Base-by-base conservation (phyloP, 1,140 invertebrate genomes). In the Charaxes varanes region DNA sequence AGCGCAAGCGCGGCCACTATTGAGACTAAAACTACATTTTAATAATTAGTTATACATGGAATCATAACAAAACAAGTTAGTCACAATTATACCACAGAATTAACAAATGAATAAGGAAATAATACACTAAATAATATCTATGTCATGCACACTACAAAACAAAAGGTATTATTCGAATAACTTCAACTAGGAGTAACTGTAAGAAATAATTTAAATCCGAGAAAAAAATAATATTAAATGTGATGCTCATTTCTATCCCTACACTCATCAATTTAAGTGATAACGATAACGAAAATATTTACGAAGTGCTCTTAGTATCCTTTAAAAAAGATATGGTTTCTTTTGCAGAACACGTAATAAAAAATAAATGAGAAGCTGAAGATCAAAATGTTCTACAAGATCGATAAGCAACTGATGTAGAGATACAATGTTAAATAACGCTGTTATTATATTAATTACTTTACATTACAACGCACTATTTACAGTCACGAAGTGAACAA, bases 381-480 rank as follows among this genome's bases (percentile, higher is more conserved):
- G 12, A 30, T 4, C 11, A 17, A 26, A 11, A 16, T 27, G 23
- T 14, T 23, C 8, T 6, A 31, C 27, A 16, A 22, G 10, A 28
- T 43, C 24, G 41, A 18, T 22, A 19, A 37, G 14, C 13, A 24
- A 13, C 30, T 11, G 24, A 43, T 43, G 8, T 3, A 27, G 15
- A 28, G 40, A 42, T 34, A 27, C 33, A 44, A 36, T 30, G 24
- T 35, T 45, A 35, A 37, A 30, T 18, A 37, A 7, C 11, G 17
- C 10, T 24, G 13, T 19, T 36, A 44, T 50, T 50, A 50, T 37
- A 52, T 45, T 46, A 55, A 56, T 56, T 50, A 42, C 16, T 33
- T 11, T 28, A 44, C 41, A 48, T 56, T 56, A 56, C 44, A 37
- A 48, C 52, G 53, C 53, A 41, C 44, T 52, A 56, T 46, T 38